Evolutionary conservation across 2,888 invertebrate genomes (phyloP).

Genomic region (Dryobota labecula): DNA sequence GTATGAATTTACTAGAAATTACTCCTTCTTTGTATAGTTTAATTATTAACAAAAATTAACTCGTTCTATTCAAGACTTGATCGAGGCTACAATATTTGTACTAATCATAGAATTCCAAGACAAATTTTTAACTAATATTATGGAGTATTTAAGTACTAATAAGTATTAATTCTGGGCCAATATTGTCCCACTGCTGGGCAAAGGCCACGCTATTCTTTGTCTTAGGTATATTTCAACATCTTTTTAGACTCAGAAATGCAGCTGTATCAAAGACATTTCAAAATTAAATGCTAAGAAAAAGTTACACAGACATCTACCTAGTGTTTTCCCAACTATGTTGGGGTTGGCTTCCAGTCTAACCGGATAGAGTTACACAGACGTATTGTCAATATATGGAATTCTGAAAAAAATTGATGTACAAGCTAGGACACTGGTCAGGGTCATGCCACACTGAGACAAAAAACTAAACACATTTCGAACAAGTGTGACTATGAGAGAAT

Average conservation of each 20-base stretch:
- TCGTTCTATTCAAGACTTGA: neutral
- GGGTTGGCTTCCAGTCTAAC: neutral
- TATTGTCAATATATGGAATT: neutral
- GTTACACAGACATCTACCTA: neutral
- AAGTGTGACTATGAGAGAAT: constrained; percentile 45
- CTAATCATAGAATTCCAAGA: neutral
- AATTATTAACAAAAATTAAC: neutral
- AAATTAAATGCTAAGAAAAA: neutral
- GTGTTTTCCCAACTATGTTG: neutral
- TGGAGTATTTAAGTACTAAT: neutral
- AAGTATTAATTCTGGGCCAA: neutral
- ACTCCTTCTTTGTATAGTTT: neutral
- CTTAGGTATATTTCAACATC: neutral
- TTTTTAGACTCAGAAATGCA: neutral
- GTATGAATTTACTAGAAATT: neutral
- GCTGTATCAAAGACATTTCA: neutral
- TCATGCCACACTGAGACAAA: constrained; percentile 60
- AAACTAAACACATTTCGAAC: constrained; percentile 59
- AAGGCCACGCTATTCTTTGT: neutral
- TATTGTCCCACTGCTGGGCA: neutral
- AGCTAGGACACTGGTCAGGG: constrained; percentile 33
- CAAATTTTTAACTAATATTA: neutral
- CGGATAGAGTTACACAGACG: neutral
- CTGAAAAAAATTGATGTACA: constrained; percentile 26
- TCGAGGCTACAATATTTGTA: neutral